These are phyloP conservation scores for Cosmorhoe ocellata DNA, from an alignment of 2,888 invertebrate genomes.

Conservation along the genomic window DNA sequence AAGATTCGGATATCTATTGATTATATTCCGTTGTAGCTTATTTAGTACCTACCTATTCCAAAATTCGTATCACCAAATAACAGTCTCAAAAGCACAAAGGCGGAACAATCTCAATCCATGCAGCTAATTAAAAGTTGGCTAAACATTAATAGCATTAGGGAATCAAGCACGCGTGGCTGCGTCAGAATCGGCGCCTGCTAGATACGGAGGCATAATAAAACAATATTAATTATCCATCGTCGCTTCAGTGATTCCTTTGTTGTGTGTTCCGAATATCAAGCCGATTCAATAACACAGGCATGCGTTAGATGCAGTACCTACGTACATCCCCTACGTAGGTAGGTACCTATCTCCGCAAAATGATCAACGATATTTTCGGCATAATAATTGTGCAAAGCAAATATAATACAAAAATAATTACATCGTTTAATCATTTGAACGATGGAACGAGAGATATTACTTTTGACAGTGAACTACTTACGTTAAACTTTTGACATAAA, in stretches of 20 bases:
- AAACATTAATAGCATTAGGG: constrained; percentile 10
- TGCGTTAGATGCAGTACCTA: not conserved
- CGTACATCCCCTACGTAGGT: too few species aligned
- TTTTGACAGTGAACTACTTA: too few species aligned
- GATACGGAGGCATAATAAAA: constrained; percentile 38
- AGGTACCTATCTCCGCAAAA: too few species aligned
- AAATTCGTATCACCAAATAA: not conserved
- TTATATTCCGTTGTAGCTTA: too few species aligned
- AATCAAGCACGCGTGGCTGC: constrained; percentile 4
- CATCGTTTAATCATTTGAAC: too few species aligned
- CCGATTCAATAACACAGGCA: not conserved
- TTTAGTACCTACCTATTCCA: too few species aligned
- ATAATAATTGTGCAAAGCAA: too few species aligned
- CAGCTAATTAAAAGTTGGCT: constrained; percentile 9
- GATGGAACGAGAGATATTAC: too few species aligned
- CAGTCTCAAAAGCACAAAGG: constrained; percentile 2
- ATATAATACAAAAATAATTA: too few species aligned
- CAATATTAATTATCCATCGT: constrained; percentile 40
- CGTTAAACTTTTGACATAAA: too few species aligned
- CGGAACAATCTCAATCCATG: constrained; percentile 1
- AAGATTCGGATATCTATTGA: too few species aligned
- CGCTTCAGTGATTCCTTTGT: constrained; percentile 35
- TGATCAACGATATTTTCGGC: too few species aligned
- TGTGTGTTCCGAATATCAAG: not conserved
- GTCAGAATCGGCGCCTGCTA: constrained; percentile 10